Base-by-base conservation (phyloP, 1,140 invertebrate genomes). In the Thaumetopoea pityocampa region DNA sequence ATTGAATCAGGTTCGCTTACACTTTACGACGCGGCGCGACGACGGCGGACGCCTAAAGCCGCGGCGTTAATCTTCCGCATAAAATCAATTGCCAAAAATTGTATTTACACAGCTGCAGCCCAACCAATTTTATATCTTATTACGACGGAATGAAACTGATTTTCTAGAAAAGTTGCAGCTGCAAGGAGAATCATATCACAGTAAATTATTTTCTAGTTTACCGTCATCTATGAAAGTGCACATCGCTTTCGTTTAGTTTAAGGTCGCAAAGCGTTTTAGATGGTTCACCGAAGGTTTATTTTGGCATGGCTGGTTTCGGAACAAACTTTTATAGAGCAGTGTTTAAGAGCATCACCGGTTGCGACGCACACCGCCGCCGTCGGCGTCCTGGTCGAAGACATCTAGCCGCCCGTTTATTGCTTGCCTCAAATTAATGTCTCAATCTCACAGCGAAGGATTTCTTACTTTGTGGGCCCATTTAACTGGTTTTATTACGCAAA, bases 11-110 rank as follows among this genome's bases (percentile, higher is more conserved):
- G 72, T 51, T 79, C 74, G 76, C 68, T 77, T 72, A 83, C 68
- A 79, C 76, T 80, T 82, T 73, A 74, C 61, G 72, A 62, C 58
- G 58, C 63, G 58, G 55, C 56, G 58, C 57, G 59, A 62, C 56
- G 58, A 27, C 17, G n/a, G 34, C 18, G 41, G 51, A 49, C 48
- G 30, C 46, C 48, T 56, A 69, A 78, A 82, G 64, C 70, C 67
- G 50, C 61, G 55, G 53, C 61, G 67, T 80, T 80, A 80, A 80
- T 80, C 76, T 74, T 48, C 54, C 46, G 51, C 53, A 46, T 70
- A 62, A 79, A 77, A 77, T 80, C 79, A 83, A 80, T 83, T 77
- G 70, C 62, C 79, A 79, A 83, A 83, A 83, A 77, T 76, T 71
- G 60, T 69, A 68, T 72, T 78, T 64, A 37, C 52, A 30, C 9